These are phyloP conservation scores for Chaenogobius annularis DNA, from an alignment of 2,113 vertebrate species.

Conservation along the genomic window DNA sequence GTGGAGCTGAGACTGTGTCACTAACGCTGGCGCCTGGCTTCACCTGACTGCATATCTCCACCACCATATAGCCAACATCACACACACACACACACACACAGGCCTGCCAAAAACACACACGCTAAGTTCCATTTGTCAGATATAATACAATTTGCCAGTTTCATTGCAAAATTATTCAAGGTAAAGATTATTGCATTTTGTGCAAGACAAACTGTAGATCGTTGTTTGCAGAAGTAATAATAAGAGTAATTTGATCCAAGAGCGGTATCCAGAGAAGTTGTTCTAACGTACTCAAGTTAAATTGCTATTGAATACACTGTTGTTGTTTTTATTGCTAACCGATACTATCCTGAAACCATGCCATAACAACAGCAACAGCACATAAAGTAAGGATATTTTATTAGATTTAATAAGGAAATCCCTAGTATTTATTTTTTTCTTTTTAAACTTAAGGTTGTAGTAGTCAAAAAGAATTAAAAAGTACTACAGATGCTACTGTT, in stretches of 20 bases:
- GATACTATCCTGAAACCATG: not conserved
- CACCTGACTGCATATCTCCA: constrained; percentile 64
- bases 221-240: constrained; percentile 9
- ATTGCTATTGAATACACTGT: not conserved
- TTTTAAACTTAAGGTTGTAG: no score
- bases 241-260: not conserved
- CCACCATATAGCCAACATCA: constrained; percentile 26
- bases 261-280: not conserved
- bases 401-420: no score
- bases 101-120: constrained; percentile 27
- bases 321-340: not conserved
- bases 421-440: no score
- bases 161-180: constrained; percentile 5
- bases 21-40: constrained; percentile 70
- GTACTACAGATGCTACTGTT: no score
- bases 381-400: not conserved
- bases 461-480: no score
- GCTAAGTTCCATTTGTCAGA: constrained; percentile 28
- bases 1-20: constrained; percentile 70
- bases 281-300: not conserved
- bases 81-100: constrained; percentile 3
- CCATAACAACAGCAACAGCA: not conserved
- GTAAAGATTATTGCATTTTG: not conserved
- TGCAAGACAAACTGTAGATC: not conserved
- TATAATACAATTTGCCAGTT: not conserved